Percentiles rank a stretch among this genome's conserved stretches.
Evolutionary conservation across 2,113 vertebrate species (phyloP).

Genomic region (Tiliqua scincoides): DNA sequence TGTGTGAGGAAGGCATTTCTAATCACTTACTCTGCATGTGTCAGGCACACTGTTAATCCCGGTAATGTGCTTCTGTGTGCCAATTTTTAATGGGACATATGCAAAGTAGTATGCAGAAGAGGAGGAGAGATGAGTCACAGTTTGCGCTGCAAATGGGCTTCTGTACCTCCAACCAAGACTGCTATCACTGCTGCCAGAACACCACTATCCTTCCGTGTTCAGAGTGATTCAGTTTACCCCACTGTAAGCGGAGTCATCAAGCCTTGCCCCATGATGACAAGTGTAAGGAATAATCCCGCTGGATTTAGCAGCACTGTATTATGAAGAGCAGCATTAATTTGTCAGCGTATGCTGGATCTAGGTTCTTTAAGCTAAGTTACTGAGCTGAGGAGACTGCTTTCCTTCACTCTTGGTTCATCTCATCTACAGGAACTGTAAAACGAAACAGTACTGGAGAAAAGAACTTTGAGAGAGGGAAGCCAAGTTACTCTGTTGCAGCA

Average conservation of each 20-base stretch:
- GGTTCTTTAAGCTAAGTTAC: background rate
- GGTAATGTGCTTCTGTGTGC: background rate
- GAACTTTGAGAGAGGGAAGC: background rate
- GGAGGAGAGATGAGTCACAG: background rate
- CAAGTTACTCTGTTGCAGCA: too few species aligned
- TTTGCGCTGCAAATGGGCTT: background rate
- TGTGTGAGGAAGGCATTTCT: background rate
- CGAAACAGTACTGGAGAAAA: background rate
- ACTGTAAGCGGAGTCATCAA: background rate
- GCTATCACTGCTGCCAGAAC: background rate
- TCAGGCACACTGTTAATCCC: background rate
- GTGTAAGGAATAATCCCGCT: background rate
- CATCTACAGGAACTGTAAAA: background rate
- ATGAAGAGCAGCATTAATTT: background rate
- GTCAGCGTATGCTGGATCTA: rapidly evolving
- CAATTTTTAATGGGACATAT: background rate
- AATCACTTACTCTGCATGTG: background rate
- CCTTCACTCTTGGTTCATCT: background rate
- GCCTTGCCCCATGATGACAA: background rate
- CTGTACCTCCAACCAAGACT: constrained; percentile 5
- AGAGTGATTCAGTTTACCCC: background rate
- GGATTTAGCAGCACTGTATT: background rate
- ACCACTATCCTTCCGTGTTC: background rate
- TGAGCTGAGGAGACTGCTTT: background rate
- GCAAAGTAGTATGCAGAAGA: background rate